Evolutionary conservation across 2,797 vertebrate genomes (phyloP).

Genomic region (Sebastes jordani): DNA sequence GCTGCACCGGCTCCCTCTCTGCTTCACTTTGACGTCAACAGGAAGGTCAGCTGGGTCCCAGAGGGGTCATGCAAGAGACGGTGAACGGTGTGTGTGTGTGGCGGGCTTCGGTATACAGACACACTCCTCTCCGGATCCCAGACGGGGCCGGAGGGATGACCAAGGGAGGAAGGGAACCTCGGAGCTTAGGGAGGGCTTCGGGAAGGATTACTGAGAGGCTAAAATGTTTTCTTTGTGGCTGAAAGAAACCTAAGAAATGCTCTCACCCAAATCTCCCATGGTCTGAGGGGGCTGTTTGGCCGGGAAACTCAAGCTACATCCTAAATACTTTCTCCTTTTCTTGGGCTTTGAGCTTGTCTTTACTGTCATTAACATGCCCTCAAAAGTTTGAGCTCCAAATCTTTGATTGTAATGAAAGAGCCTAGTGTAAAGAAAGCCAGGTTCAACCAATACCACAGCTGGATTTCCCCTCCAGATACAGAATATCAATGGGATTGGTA

Average conservation of each 20-base stretch:
- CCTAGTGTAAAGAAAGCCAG: not conserved
- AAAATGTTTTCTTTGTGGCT: constrained; percentile 87
- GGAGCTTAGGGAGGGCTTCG: constrained; percentile 76
- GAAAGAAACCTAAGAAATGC: constrained; percentile 80
- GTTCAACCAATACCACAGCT: not conserved
- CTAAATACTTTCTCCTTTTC: constrained; percentile 24
- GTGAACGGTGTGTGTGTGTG: constrained; percentile 41
- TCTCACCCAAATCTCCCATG: constrained; percentile 68
- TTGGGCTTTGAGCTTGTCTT: constrained; percentile 14
- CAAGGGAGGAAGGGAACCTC: constrained; percentile 60
- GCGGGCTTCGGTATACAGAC: constrained; percentile 27
- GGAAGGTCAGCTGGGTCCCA: constrained; percentile 79
- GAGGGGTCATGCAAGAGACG: constrained; percentile 62
- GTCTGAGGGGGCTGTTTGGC: constrained; percentile 43
- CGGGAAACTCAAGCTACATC: constrained; percentile 46
- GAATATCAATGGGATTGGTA: not conserved
- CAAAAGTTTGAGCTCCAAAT: not conserved
- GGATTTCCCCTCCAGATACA: not conserved
- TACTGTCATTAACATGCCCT: not conserved
- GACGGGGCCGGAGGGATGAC: constrained; percentile 48
- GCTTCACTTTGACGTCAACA: constrained; percentile 85
- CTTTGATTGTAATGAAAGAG: not conserved
- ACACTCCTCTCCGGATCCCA: constrained; percentile 46
- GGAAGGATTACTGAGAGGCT: constrained; percentile 79
- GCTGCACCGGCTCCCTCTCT: constrained; percentile 60